phyloP scores from a whole-genome alignment of 2,888 invertebrate species.

The Vannuccia rotundouncinata region DNA sequence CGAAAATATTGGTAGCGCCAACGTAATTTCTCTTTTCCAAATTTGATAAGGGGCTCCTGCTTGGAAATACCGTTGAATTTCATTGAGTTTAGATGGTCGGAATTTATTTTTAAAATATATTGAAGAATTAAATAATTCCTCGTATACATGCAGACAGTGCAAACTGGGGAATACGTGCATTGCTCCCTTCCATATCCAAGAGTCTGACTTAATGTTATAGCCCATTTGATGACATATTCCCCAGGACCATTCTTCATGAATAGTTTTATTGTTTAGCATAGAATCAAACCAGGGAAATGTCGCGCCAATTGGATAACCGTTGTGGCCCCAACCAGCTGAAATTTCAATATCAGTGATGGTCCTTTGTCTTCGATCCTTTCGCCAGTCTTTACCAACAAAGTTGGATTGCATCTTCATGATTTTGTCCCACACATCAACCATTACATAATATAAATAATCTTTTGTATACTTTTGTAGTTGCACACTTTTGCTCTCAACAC shows the following conservation, averaged over 20 bases:
- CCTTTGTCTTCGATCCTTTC: conserved; percentile 10
- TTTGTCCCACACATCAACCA: conserved; percentile 26
- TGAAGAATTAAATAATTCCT: not conserved
- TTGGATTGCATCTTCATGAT: conserved; percentile 19
- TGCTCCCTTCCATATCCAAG: conserved; percentile 44
- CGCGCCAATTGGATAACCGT: conserved; percentile 44
- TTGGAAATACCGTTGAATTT: conserved; percentile 40
- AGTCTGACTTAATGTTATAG: conserved; percentile 43
- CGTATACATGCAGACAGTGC: conserved; percentile 41
- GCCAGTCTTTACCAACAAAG: conserved; percentile 8
- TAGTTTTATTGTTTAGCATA: conserved; percentile 32
- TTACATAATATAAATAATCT: conserved; percentile 25
- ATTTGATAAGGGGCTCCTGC: conserved; percentile 40
- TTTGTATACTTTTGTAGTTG: not conserved
- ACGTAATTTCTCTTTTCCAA: conserved; percentile 41
- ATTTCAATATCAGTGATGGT: conserved; percentile 33
- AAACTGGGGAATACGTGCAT: conserved; percentile 44
- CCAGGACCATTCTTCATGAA: conserved; percentile 42
- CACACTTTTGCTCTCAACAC: conserved; percentile 14
- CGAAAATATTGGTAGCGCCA: conserved; percentile 43
- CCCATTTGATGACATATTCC: conserved; percentile 45
- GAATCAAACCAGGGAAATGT: conserved; percentile 14
- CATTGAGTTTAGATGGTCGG: not conserved
- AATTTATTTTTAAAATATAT: not conserved
- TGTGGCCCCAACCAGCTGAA: conserved; percentile 42